phyloP scores from a whole-genome alignment of 2,797 vertebrate genomes.

The Rhynchonycteris naso region DNA sequence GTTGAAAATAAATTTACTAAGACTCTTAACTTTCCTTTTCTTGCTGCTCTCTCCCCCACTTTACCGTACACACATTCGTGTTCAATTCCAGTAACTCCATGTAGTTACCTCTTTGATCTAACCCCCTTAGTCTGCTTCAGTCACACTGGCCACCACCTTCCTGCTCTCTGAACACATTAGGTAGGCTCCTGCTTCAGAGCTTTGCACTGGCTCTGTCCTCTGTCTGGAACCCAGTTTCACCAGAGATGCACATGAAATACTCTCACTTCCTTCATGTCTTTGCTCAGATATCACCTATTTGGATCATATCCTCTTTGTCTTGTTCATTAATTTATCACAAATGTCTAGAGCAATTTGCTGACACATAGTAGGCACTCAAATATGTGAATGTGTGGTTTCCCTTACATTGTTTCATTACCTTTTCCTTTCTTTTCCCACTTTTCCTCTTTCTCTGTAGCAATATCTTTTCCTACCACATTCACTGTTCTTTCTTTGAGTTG shows the following conservation, averaged over 20 bases:
- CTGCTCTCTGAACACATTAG: background rate
- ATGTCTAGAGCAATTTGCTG: background rate
- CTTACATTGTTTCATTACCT: background rate
- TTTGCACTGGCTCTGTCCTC: background rate
- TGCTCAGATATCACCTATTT: background rate
- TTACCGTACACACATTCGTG: background rate
- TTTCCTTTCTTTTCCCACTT: background rate
- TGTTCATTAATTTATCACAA: background rate
- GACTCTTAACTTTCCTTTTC: background rate
- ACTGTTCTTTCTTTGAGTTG: background rate
- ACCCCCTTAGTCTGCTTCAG: background rate
- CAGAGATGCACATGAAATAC: background rate
- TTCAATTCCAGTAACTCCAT: background rate
- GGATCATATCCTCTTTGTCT: background rate
- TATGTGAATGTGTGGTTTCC: background rate
- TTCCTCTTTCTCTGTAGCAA: background rate
- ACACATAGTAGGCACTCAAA: background rate
- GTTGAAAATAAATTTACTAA: constrained; percentile 7
- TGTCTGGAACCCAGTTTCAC: background rate
- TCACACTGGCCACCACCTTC: background rate
- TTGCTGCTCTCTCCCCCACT: background rate
- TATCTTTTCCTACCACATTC: background rate
- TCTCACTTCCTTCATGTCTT: background rate
- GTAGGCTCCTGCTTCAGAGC: background rate
- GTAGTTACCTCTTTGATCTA: background rate